Evolutionary conservation across 2,888 invertebrate species (phyloP).

Genomic region (Troglohyphantes excavatus): DNA sequence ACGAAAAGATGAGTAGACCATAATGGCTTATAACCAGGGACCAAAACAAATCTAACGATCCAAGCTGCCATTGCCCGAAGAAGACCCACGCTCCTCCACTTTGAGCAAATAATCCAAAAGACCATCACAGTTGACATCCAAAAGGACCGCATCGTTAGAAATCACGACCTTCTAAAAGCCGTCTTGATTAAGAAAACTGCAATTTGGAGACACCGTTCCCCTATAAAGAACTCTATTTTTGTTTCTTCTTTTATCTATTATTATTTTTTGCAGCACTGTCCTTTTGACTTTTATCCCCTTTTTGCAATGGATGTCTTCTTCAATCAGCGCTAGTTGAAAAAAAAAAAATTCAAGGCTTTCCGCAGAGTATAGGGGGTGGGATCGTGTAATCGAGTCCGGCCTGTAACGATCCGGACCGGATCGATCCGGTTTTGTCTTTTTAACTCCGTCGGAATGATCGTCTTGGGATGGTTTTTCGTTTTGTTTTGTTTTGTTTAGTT

Average conservation of each 20-base stretch:
- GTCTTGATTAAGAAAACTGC: constrained; percentile 50
- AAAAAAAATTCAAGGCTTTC: neutral
- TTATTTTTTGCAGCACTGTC: constrained; percentile 58
- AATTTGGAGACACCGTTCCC: constrained; percentile 42
- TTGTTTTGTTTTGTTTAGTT: neutral
- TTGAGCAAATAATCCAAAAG: constrained; percentile 18
- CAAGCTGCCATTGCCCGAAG: neutral
- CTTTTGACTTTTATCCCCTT: constrained; percentile 59
- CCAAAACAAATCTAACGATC: neutral
- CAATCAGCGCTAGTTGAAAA: constrained; percentile 29
- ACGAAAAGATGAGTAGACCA: neutral
- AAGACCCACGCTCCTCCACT: constrained; percentile 17
- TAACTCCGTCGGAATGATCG: constrained; percentile 57
- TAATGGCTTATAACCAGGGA: neutral
- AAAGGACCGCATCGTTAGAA: constrained; percentile 52
- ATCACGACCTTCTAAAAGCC: constrained; percentile 49
- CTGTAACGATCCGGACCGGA: constrained; percentile 48
- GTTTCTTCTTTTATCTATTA: neutral
- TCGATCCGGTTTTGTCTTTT: constrained; percentile 42
- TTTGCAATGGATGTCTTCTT: constrained; percentile 59
- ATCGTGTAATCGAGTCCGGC: constrained; percentile 38
- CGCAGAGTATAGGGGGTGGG: neutral
- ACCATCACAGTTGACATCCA: constrained; percentile 38
- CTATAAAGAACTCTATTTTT: constrained; percentile 4
- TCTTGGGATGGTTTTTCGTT: constrained; percentile 39